Evolutionary conservation across 2,797 vertebrate genomes (phyloP).

Genomic region (Halcyon badia): DNA sequence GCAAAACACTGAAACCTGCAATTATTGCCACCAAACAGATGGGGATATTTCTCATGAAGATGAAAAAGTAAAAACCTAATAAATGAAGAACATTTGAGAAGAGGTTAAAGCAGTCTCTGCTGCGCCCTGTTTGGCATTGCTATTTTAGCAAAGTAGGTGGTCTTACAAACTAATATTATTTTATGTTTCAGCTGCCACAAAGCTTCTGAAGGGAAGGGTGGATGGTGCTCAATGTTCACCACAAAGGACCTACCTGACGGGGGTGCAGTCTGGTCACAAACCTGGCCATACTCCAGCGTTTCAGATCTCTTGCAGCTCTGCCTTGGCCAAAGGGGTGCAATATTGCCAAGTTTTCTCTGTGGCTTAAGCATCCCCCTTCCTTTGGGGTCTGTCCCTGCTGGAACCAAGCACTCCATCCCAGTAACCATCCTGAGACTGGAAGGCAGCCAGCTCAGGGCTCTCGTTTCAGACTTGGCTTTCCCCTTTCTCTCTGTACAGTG

Average conservation of each 20-base stretch:
- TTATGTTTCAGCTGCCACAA: neutral
- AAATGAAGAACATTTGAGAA: slow-evolving; percentile 26
- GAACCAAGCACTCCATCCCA: fast-evolving
- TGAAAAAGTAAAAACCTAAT: slow-evolving; percentile 24
- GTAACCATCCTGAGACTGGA: neutral
- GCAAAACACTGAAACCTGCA: slow-evolving; percentile 9
- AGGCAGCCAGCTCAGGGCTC: neutral
- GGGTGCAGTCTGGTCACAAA: neutral
- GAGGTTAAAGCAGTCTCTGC: slow-evolving; percentile 3
- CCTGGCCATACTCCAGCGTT: neutral
- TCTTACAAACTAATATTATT: neutral
- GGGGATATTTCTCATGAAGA: slow-evolving; percentile 48
- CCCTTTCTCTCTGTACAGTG: fast-evolving
- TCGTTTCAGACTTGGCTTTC: neutral
- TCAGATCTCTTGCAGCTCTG: neutral
- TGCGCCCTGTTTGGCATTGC: neutral
- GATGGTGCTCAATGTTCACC: neutral
- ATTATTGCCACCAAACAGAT: slow-evolving; percentile 39
- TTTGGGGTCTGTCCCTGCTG: neutral
- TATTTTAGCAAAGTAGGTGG: neutral
- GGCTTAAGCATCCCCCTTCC: neutral
- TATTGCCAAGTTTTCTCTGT: neutral
- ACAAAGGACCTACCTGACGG: neutral
- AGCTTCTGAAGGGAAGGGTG: neutral
- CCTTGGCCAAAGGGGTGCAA: neutral